phyloP scores from a whole-genome alignment of 2,888 invertebrate species.

The Drosophila aldrichi region DNA sequence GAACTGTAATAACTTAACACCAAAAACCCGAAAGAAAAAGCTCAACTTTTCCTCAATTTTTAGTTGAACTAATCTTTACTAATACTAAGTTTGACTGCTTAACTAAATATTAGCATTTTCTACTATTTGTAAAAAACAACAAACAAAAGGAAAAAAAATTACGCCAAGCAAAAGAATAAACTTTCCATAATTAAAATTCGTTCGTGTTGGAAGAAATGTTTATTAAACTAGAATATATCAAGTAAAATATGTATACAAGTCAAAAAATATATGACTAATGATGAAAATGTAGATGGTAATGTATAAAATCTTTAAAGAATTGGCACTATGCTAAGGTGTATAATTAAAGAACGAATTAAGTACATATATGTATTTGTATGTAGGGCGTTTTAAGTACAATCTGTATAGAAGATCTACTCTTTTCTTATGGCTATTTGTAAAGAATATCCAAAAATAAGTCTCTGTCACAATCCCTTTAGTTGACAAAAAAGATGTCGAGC shows the following conservation, averaged over 20 bases:
- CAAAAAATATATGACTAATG: constrained; percentile 6
- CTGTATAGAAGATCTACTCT: constrained; percentile 33
- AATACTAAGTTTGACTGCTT: constrained; percentile 35
- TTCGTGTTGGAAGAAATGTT: constrained; percentile 2
- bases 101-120: constrained; percentile 57
- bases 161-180: constrained; percentile 43
- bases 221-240: constrained; percentile 9
- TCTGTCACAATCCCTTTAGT: constrained; percentile 6
- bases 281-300: constrained; percentile 1
- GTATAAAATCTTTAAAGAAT: constrained; percentile 34
- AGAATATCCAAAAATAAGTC: constrained; percentile 27
- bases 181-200: constrained; percentile 22
- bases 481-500: not conserved
- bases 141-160: constrained; percentile 11
- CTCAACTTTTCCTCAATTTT: constrained; percentile 31
- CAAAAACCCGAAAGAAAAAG: constrained; percentile 43
- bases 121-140: constrained; percentile 31
- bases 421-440: constrained; percentile 4
- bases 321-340: constrained; percentile 38
- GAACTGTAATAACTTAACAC: constrained; percentile 72
- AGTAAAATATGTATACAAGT: constrained; percentile 2
- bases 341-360: constrained; percentile 4
- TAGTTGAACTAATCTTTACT: constrained; percentile 8
- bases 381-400: constrained; percentile 58
- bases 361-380: constrained; percentile 25